Conservation (phyloP, 2,888 invertebrate genomes). For the Cephus rjabovi region DNA sequence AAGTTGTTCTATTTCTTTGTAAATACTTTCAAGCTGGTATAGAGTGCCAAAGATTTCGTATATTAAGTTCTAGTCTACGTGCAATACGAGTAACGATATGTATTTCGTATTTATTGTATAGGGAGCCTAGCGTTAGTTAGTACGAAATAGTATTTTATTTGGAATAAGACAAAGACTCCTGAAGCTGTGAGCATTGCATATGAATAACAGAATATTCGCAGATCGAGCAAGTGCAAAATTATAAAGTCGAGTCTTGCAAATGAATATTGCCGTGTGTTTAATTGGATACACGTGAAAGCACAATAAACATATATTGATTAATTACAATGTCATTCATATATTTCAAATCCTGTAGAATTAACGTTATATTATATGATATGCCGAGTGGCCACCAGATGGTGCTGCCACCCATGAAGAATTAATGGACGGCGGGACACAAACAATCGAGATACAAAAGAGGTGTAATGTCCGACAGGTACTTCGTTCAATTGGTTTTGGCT, state of each 20-base stretch:
- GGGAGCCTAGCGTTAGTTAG: slow-evolving; percentile 38
- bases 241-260: background rate
- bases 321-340: background rate
- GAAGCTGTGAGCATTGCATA: slow-evolving; percentile 12
- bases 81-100: slow-evolving; percentile 51
- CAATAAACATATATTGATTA: background rate
- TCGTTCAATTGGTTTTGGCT: background rate
- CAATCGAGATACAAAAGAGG: slow-evolving; percentile 17
- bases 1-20: slow-evolving; percentile 40
- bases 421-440: slow-evolving; percentile 12
- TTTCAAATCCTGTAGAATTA: background rate
- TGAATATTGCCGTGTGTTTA: background rate
- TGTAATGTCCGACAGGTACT: background rate
- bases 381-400: slow-evolving; percentile 30
- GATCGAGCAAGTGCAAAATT: background rate
- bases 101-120: slow-evolving; percentile 44
- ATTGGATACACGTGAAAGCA: background rate
- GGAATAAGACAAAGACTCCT: slow-evolving; percentile 33
- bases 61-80: slow-evolving; percentile 46
- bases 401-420: slow-evolving; percentile 22
- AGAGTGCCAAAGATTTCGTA: slow-evolving; percentile 27
- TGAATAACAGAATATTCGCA: slow-evolving; percentile 26
- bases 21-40: slow-evolving; percentile 31
- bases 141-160: slow-evolving; percentile 51
- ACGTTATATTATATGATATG: slow-evolving; percentile 13